Evolutionary conservation across 2,797 vertebrate genomes (phyloP).

Genomic region (Halcyon chelicuti): DNA sequence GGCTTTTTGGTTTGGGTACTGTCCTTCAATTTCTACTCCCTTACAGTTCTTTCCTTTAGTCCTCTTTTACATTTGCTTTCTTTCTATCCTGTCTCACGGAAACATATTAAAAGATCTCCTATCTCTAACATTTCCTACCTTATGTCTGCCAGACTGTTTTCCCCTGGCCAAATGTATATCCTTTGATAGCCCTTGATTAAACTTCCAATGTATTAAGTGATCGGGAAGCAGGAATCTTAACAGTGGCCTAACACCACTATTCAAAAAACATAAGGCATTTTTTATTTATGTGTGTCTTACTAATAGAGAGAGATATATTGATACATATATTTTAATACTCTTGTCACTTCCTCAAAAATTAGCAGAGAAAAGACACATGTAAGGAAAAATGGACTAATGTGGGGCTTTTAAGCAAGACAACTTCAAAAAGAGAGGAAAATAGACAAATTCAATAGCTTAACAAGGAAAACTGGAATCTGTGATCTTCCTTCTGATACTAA

Average conservation of each 20-base stretch:
- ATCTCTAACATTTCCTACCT: neutral
- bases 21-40: neutral
- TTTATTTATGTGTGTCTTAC: neutral
- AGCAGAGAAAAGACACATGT: neutral
- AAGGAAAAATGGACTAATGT: neutral
- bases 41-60: neutral
- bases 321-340: neutral
- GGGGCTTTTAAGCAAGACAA: neutral
- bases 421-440: neutral
- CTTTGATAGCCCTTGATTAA: neutral
- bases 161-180: neutral
- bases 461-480: neutral
- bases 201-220: neutral
- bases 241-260: neutral
- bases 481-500: neutral
- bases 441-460: neutral
- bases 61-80: neutral
- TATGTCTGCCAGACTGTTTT: neutral
- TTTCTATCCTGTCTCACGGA: neutral
- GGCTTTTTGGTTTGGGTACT: neutral
- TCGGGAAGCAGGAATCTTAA: neutral
- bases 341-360: neutral
- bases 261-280: neutral
- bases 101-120: neutral
- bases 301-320: neutral